Percentiles rank a stretch among this genome's conserved stretches.
phyloP scores from a whole-genome alignment of 2,113 vertebrate species.

The Sakesphorus luctuosus region DNA sequence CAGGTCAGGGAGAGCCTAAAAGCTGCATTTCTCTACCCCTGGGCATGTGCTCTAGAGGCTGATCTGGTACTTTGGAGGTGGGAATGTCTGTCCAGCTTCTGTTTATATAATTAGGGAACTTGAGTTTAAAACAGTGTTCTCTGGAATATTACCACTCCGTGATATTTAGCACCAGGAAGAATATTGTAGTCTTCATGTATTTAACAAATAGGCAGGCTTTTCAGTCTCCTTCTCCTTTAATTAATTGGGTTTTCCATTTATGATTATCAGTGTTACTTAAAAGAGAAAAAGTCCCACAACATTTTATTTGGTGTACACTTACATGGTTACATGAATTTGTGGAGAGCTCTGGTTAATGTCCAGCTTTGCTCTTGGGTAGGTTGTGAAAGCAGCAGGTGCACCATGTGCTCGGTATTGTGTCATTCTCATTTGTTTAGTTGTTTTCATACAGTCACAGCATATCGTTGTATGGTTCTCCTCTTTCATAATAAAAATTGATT shows the following conservation, averaged over 20 bases:
- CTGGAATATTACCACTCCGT: neutral
- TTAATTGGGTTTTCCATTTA: neutral
- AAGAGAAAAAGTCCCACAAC: neutral
- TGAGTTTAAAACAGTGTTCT: neutral
- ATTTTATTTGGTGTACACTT: neutral
- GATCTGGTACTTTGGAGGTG: neutral
- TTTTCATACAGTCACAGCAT: neutral
- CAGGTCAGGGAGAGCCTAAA: neutral
- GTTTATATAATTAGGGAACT: neutral
- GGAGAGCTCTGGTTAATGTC: neutral
- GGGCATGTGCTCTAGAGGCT: neutral
- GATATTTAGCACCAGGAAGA: neutral
- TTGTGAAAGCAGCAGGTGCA: neutral
- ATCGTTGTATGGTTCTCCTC: neutral
- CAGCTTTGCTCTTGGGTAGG: neutral
- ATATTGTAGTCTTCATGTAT: neutral
- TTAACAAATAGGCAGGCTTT: neutral
- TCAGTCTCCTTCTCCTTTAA: neutral
- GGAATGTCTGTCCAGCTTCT: neutral
- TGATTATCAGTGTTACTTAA: neutral
- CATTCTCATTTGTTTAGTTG: neutral
- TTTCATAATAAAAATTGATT: neutral
- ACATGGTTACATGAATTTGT: neutral
- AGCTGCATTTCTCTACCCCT: neutral
- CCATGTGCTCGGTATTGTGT: fast-evolving